Base-by-base conservation (phyloP, 2,888 invertebrate species). In the Harpalus rufipes region DNA sequence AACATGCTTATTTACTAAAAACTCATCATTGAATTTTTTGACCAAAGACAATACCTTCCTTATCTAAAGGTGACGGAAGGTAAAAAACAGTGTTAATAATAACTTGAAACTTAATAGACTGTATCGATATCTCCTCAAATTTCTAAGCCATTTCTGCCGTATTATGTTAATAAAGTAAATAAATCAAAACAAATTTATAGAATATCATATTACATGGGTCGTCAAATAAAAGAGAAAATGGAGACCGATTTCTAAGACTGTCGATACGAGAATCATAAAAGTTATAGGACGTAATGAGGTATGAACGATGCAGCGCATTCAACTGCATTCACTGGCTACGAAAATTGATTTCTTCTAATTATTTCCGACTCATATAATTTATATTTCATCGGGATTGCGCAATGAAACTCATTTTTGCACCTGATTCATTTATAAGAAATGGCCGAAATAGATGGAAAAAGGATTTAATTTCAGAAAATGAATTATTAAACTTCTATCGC, bases 331-430 rank as follows among this genome's bases (percentile, higher is more conserved):
- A 61, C 59, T 2, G 7, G 68, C 4, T 10, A 68, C 14, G 32
- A 39, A 25, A 68, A 68, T 68, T 68, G 68, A 68, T 68, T 68
- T 68, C 32, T 68, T 25, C 68, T 68, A 68, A 68, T 68, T 68
- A 68, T 68, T 68, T 68, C 68, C 68, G 68, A 39, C 39, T 68
- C 68, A 68, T 68, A 68, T 68, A 32, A 68, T 68, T 68, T 68
- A 68, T 68, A 68, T 68, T 63, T 63, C 63, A 21, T 12, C 21
- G 25, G 18, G 21, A 63, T 63, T 21, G 63, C 63, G 63, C 63
- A 63, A 21, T 63, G 63, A 21, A 63, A 63, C 25, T 63, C 63
- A 63, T 63, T 63, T 21, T 63, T 12, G 63, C 63, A 63, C 21
- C 18, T 63, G 21, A 63, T 63, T 63, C 63, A 63, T 63, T 12